Conservation (phyloP, 2,113 vertebrate species). For the Kobus ellipsiprymnus region DNA sequence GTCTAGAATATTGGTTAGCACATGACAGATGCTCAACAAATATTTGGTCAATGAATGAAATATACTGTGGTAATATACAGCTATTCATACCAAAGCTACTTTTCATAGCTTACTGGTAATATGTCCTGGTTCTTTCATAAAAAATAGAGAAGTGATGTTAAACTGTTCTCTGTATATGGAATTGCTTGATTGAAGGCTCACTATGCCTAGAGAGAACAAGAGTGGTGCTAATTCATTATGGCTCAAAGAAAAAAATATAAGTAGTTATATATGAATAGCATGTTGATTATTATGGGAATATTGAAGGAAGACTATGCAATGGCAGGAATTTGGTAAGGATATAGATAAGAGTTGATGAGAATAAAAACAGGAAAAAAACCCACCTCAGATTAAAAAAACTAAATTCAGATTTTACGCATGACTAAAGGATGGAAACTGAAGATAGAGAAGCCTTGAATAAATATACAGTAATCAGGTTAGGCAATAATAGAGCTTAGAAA, state of each 20-base stretch:
- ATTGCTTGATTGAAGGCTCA: neutral
- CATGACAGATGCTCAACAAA: neutral
- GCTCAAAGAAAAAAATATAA: neutral
- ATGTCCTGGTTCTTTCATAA: neutral
- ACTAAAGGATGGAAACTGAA: conserved; percentile 29
- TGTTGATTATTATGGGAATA: neutral
- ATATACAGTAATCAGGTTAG: conserved; percentile 1
- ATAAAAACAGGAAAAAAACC: neutral
- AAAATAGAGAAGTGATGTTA: neutral
- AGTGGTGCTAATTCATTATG: neutral
- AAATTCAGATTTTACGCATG: conserved; percentile 11
- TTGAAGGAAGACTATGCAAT: neutral
- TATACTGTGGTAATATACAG: neutral
- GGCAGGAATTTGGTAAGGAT: conserved; percentile 17
- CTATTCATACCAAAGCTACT: neutral
- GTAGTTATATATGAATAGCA: neutral
- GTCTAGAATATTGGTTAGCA: neutral
- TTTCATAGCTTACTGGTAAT: neutral
- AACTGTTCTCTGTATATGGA: neutral
- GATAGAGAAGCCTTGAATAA: conserved; percentile 5
- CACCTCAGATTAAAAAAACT: conserved; percentile 7
- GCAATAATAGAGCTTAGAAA: neutral
- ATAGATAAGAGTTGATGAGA: neutral
- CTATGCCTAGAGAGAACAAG: neutral
- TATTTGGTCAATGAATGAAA: neutral